Conservation (phyloP, 2,113 vertebrate genomes). For the Scopus umbretta region DNA sequence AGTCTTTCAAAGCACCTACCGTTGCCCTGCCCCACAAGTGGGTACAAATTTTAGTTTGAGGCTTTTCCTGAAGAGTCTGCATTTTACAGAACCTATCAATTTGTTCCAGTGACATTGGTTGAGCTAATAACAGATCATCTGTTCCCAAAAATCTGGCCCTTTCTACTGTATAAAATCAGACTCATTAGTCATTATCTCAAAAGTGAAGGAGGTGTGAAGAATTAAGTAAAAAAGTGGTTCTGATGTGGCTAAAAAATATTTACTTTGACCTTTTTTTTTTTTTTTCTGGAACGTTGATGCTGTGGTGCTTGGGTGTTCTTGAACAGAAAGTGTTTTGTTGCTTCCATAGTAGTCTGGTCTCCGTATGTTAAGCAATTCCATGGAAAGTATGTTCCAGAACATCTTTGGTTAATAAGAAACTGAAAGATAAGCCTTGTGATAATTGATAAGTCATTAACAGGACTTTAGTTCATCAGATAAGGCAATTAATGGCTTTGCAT, state of each 20-base stretch:
- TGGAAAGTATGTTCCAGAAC: conserved; percentile 31
- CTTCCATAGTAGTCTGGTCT: not conserved
- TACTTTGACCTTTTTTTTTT: not conserved
- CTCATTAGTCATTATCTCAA: not conserved
- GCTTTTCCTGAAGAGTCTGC: not conserved
- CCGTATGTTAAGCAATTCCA: conserved; percentile 25
- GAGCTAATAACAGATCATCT: not conserved
- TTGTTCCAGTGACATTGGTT: not conserved
- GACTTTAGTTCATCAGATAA: conserved; percentile 71
- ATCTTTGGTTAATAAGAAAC: conserved; percentile 75
- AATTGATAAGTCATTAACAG: conserved; percentile 75
- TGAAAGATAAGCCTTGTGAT: conserved; percentile 69
- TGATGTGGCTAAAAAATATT: not conserved
- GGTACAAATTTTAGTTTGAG: not conserved
- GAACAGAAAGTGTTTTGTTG: not conserved
- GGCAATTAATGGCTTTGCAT: conserved; percentile 64
- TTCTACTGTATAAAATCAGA: not conserved
- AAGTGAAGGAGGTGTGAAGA: not conserved
- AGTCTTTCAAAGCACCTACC: not conserved
- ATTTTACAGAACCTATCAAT: not conserved
- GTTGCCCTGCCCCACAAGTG: not conserved
- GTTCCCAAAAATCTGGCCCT: not conserved
- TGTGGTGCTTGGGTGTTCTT: not conserved
- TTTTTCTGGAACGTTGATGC: not conserved
- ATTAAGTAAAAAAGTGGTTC: not conserved